Conservation (phyloP, 2,888 invertebrate species). For the Pterobdella sp. region DNA sequence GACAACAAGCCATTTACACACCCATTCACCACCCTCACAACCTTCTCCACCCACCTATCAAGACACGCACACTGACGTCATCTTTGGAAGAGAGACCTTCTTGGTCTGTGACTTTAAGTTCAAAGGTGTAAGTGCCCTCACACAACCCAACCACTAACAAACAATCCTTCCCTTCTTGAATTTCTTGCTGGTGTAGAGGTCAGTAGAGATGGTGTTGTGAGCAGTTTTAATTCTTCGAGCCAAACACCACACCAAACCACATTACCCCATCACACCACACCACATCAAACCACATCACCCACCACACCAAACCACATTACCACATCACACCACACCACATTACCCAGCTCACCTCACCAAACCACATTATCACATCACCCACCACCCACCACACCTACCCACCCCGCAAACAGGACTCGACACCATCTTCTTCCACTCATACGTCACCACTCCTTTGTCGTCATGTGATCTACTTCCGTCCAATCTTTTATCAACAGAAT, state of each 20-base stretch:
- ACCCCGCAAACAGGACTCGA: constrained; percentile 69
- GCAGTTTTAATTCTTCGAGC: neutral
- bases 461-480: constrained; percentile 79
- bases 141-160: constrained; percentile 76
- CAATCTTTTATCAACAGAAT: constrained; percentile 64
- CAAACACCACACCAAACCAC: neutral
- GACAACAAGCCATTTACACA: no score
- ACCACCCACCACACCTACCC: constrained; percentile 34
- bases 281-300: neutral
- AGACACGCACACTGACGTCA: constrained; percentile 74
- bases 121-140: constrained; percentile 78
- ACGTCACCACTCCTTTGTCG: constrained; percentile 74
- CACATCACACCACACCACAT: neutral
- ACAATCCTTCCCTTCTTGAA: constrained; percentile 63
- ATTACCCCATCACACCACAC: neutral
- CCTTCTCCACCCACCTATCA: constrained; percentile 54
- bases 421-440: constrained; percentile 70
- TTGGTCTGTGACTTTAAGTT: constrained; percentile 78
- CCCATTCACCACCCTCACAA: neutral
- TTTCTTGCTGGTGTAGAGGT: constrained; percentile 47
- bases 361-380: neutral
- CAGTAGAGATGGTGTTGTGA: neutral
- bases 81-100: constrained; percentile 76
- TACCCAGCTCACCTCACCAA: neutral
- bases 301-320: neutral